Evolutionary conservation across 2,113 vertebrate species (phyloP).

Genomic region (Acrocephalus kingi): DNA sequence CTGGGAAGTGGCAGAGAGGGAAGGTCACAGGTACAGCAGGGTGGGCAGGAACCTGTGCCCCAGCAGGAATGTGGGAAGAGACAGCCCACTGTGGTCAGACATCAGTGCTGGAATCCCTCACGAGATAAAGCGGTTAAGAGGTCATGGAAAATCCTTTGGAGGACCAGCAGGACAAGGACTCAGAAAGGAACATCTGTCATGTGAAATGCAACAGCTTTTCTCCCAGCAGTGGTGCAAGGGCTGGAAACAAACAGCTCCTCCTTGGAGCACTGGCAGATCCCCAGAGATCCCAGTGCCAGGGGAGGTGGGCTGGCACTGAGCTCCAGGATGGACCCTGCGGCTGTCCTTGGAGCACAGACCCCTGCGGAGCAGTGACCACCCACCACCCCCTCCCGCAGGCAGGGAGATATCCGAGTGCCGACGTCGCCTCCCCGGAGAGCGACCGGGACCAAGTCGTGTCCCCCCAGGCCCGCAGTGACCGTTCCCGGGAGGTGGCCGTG

Average conservation of each 20-base stretch:
- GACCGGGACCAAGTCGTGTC: accelerated
- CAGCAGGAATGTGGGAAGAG: not conserved
- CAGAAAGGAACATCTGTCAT: not conserved
- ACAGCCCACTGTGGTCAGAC: not conserved
- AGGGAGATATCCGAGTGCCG: accelerated
- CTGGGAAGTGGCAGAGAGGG: not conserved
- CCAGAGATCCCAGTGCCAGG: not conserved
- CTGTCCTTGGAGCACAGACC: not conserved
- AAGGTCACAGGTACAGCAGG: not conserved
- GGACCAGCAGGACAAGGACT: not conserved
- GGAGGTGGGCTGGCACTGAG: not conserved
- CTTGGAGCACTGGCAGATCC: not conserved
- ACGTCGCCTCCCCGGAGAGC: accelerated
- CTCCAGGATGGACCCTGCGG: not conserved
- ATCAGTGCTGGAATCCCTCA: not conserved
- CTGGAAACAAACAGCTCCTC: not conserved
- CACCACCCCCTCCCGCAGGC: not conserved
- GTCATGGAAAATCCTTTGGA: not conserved
- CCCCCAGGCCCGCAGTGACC: accelerated
- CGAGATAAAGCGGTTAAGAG: not conserved
- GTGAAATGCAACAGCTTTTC: not conserved
- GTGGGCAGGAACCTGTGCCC: not conserved
- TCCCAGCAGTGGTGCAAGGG: accelerated
- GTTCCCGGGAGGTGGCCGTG: not conserved
- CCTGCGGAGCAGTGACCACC: not conserved